Base-by-base conservation (phyloP, 2,888 invertebrate genomes). In the Suillia variegata region DNA sequence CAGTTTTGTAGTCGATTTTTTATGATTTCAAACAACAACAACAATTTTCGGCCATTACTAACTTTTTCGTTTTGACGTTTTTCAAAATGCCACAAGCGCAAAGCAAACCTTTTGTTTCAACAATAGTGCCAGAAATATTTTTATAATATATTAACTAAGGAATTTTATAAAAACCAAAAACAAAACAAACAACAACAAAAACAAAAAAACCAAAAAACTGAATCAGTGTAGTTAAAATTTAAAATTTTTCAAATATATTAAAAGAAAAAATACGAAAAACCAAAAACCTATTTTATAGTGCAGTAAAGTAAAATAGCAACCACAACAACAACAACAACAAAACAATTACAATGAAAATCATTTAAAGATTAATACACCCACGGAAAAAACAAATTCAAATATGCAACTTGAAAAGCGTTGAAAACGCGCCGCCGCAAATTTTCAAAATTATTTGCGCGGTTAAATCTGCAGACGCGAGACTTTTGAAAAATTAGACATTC, bases 61-160 rank as follows among this genome's bases (percentile, higher is more conserved):
- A 38, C 31, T 53, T 50, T 50, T 54, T 18, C 33, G 12, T 42
- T 2, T n/a, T 42, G 51, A 31, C 54, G 52, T 52, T 54, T 57
- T 57, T 26, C 45, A 48, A 34, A 47, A 24, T 49, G 10, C n/a
- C n/a, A 54, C 42, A 15, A 42, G 34, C 58, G 42, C 61, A 60
- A 68, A 61, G 59, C 62, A 69, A 68, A 67, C 58, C 63, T 20
- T 45, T 79, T 52, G 71, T 78, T 80, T 79, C 70, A 78, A 80
- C 80, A 81, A 81, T 81, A 81, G 81, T 81, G 81, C 81, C 81
- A 80, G 80, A 77, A 78, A 81, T 78, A 79, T 80, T 81, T 75
- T 73, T 71, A 69, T 69, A 73, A 68, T 63, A 68, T 63, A 66
- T 57, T 34, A 48, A 51, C 55, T 22, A 54, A 52, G 8, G 50